Evolutionary conservation across 2,888 invertebrate species (phyloP).

Genomic region (Caenorhabditis afra): DNA sequence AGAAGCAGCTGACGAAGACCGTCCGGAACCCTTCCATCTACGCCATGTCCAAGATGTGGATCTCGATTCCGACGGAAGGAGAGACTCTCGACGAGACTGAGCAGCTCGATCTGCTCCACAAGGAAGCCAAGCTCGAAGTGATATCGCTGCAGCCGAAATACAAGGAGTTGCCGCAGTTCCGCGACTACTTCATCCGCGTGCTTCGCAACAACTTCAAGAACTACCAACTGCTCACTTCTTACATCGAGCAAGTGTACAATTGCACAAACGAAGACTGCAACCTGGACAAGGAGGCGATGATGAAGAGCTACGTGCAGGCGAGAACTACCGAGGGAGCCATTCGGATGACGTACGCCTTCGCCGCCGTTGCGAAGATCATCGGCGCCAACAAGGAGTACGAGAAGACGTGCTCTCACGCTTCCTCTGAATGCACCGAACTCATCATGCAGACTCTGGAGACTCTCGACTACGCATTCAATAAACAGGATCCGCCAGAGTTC

Average conservation of each 20-base stretch:
- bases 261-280: constrained; percentile 64
- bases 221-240: constrained; percentile 77
- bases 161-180: constrained; percentile 74
- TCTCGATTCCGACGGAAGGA: constrained; percentile 71
- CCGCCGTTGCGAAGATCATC: constrained; percentile 72
- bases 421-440: constrained; percentile 69
- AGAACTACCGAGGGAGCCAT: constrained; percentile 74
- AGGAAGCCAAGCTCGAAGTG: constrained; percentile 63
- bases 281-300: constrained; percentile 62
- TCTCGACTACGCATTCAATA: constrained; percentile 71
- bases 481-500: constrained; percentile 71
- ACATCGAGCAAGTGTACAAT: constrained; percentile 77
- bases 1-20: constrained; percentile 61
- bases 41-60: constrained; percentile 69
- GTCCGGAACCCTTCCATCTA: constrained; percentile 59
- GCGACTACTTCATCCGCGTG: constrained; percentile 78
- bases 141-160: constrained; percentile 69
- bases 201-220: constrained; percentile 78
- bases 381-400: constrained; percentile 67
- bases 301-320: constrained; percentile 63
- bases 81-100: constrained; percentile 67
- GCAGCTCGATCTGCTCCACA: constrained; percentile 58
- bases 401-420: constrained; percentile 68
- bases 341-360: constrained; percentile 77
- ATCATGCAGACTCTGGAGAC: constrained; percentile 66